Conservation (phyloP, 1,140 invertebrate genomes). For the Luehdorfia chinensis region DNA sequence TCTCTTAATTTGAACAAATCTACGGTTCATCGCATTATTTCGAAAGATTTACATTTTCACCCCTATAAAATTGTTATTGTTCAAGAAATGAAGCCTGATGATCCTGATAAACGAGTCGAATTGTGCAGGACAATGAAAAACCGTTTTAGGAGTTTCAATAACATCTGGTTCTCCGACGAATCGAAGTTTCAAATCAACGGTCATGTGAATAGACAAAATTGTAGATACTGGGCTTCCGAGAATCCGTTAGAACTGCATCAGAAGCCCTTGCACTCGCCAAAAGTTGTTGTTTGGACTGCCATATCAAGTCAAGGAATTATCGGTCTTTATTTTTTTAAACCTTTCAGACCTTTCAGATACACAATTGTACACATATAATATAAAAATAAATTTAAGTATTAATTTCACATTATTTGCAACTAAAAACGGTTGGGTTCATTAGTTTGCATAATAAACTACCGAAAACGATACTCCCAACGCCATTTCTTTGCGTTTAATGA, state of each 20-base stretch:
- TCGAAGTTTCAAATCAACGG: slow-evolving; percentile 22
- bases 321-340: slow-evolving; percentile 30
- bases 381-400: slow-evolving; percentile 27
- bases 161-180: slow-evolving; percentile 22
- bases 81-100: too few species aligned
- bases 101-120: slow-evolving; percentile 11
- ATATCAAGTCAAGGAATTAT: slow-evolving; percentile 31
- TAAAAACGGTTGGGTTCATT: slow-evolving; percentile 30
- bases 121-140: slow-evolving; percentile 17
- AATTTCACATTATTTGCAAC: slow-evolving; percentile 27
- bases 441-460: slow-evolving; percentile 30
- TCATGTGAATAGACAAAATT: slow-evolving; percentile 25
- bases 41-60: too few species aligned
- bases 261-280: slow-evolving; percentile 43
- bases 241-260: slow-evolving; percentile 27
- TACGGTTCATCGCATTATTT: slow-evolving; percentile 18
- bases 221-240: slow-evolving; percentile 17
- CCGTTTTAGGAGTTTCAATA: slow-evolving; percentile 21
- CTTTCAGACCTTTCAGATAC: slow-evolving; percentile 29
- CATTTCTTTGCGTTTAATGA: slow-evolving; percentile 27
- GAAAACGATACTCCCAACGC: slow-evolving; percentile 27
- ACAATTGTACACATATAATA: slow-evolving; percentile 25
- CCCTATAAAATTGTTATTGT: too few species aligned
- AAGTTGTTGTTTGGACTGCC: slow-evolving; percentile 35
- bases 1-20: slow-evolving; percentile 18